Base-by-base conservation (phyloP, 1,140 invertebrate genomes). In the Caerostris darwini region DNA sequence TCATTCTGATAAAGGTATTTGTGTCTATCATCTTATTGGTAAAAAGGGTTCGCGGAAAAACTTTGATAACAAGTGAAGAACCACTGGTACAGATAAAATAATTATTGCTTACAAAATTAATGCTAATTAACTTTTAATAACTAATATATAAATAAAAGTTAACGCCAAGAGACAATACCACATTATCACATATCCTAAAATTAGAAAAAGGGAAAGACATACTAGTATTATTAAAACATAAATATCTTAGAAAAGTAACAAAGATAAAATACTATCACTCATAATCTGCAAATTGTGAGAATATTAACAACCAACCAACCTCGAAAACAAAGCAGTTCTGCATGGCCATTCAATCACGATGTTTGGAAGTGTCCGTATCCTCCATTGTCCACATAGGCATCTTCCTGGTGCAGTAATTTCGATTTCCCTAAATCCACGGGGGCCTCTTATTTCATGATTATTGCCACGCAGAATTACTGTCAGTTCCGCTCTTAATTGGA, bases 371-470 rank as follows among this genome's bases (percentile, higher is more conserved):
- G 50, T 10, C 7, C 7, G 4, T 71, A n/a, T 71, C 50, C 71
- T 34, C 3, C 8, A 5, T 50, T 50, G 71, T 53, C 71, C 12
- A 50, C 34, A 77, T 53, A 3, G 10, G 8, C 34, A 4, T 77
- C 10, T 77, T 34, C 10, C 34, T 77, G 10, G 3, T 50, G 71
- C 0, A 19, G 69, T 71, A 71, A 71, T 71, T 71, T 50, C 69
- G 69, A 77, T 77, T 50, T 77, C 71, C 10, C 71, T 50, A 50
- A 77, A 77, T 77, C 71, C 71, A 34, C 34, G 34, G 34, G 34
- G 34, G 34, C 69, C 71, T 77, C 71, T 77, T 77, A 77, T 77
- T 77, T 77, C 71, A 77, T 77, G 71, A 77, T 77, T 77, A 77
- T 77, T 77, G 71, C 53, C 71, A 50, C 71, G 34, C 71, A 77